Conservation (phyloP, 2,888 invertebrate genomes). For the Yponomeuta evonymella region DNA sequence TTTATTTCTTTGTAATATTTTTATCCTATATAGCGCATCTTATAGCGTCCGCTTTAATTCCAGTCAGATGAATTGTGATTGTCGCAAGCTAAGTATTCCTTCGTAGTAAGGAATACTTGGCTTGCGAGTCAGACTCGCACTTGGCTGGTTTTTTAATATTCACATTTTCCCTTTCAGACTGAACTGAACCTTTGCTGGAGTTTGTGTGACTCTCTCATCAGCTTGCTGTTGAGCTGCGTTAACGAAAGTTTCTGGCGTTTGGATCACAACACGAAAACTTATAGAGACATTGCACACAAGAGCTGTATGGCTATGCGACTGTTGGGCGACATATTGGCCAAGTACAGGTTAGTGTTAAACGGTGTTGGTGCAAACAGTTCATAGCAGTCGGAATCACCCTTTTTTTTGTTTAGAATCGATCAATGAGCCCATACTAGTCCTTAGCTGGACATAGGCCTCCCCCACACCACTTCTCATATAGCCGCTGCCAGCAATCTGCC, state of each 20-base stretch:
- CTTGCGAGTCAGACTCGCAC: not conserved
- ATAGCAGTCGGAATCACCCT: not conserved
- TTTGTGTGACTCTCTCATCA: slow-evolving; percentile 65
- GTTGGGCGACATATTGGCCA: slow-evolving; percentile 74
- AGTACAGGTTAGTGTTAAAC: slow-evolving; percentile 59
- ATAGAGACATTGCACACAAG: slow-evolving; percentile 67
- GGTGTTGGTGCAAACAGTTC: not conserved
- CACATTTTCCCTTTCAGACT: slow-evolving; percentile 49
- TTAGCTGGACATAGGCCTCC: too few relatives aligned
- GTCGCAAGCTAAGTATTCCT: too few relatives aligned
- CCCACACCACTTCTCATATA: too few relatives aligned
- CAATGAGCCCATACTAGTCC: too few relatives aligned
- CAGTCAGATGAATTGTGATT: too few relatives aligned
- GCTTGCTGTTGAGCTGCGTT: slow-evolving; percentile 72
- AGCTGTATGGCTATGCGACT: slow-evolving; percentile 74
- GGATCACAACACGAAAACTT: slow-evolving; percentile 56
- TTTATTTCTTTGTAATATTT: too few relatives aligned
- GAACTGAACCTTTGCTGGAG: slow-evolving; percentile 62
- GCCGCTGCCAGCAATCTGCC: too few relatives aligned
- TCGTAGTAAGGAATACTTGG: too few relatives aligned
- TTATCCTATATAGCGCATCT: too few relatives aligned
- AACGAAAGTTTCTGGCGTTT: slow-evolving; percentile 72
- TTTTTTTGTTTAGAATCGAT: not conserved
- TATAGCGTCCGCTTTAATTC: too few relatives aligned
- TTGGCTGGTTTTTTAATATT: not conserved